Percentiles rank a stretch among this genome's conserved stretches.
Conservation (phyloP, 1,140 invertebrate species). For the Uloborus diversus region DNA sequence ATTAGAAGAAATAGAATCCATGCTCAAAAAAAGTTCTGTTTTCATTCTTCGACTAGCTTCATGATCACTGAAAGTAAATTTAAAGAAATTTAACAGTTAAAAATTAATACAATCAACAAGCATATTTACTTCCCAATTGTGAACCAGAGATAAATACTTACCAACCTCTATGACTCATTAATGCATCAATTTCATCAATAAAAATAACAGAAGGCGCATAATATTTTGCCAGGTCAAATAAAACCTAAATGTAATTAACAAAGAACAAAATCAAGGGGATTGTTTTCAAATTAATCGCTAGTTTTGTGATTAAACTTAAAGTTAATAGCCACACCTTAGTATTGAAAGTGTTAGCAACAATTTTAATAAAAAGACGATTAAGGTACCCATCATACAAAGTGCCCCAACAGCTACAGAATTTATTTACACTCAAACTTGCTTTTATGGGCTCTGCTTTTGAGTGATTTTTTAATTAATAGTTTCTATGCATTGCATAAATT, state of each 20-base stretch:
- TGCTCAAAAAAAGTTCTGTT: slow-evolving; percentile 82
- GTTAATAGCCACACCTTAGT: no score
- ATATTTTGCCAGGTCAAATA: slow-evolving; percentile 84
- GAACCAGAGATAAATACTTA: no score
- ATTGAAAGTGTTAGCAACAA: no score
- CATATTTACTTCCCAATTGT: no score
- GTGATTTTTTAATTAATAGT: no score
- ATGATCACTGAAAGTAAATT: slow-evolving; percentile 66
- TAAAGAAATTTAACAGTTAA: neutral
- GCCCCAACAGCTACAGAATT: no score
- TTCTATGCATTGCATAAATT: no score
- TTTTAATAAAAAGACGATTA: no score
- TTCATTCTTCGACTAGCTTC: slow-evolving; percentile 71
- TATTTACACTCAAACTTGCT: no score
- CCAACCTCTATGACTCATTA: slow-evolving; percentile 72
- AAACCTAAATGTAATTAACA: slow-evolving; percentile 91
- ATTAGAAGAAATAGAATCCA: slow-evolving; percentile 72
- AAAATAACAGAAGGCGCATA: slow-evolving; percentile 93
- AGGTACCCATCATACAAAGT: no score
- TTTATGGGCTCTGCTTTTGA: no score
- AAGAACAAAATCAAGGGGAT: slow-evolving; percentile 58
- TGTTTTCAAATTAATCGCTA: neutral
- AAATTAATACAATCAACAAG: neutral
- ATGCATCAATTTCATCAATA: slow-evolving; percentile 95
- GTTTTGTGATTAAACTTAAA: no score